Percentiles rank a stretch among this genome's conserved stretches.
Evolutionary conservation across 2,113 vertebrate species (phyloP).

Genomic region (Ptilonorhynchus violaceus): DNA sequence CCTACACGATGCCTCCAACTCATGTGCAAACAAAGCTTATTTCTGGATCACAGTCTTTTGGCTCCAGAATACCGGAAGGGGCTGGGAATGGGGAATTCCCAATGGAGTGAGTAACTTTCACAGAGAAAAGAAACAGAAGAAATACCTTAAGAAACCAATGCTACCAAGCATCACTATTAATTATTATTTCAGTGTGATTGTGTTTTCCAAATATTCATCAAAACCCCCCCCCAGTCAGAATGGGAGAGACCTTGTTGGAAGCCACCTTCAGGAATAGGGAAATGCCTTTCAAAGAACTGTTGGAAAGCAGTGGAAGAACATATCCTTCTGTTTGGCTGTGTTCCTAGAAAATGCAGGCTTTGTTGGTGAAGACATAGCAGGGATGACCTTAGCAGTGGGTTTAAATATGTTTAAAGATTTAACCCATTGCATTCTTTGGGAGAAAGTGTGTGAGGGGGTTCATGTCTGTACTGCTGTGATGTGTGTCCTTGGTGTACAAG

Average conservation of each 20-base stretch:
- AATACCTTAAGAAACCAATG: not conserved
- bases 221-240: fast-evolving
- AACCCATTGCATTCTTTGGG: not conserved
- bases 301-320: not conserved
- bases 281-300: not conserved
- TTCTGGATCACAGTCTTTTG: not conserved
- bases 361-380: not conserved
- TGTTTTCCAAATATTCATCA: not conserved
- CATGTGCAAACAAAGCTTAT: not conserved
- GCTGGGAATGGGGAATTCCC: not conserved
- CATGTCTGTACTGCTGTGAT: not conserved
- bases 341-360: not conserved
- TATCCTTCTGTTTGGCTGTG: not conserved
- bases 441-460: not conserved
- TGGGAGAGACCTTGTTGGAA: not conserved
- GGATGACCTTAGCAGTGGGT: not conserved
- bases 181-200: not conserved
- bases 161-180: not conserved
- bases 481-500: not conserved
- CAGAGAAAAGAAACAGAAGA: not conserved
- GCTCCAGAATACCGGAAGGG: not conserved
- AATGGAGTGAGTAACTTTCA: not conserved
- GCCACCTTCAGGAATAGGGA: not conserved
- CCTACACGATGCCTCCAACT: not conserved
- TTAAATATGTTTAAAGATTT: not conserved